These are phyloP conservation scores for Enteromius mattozi DNA, from an alignment of 2,797 vertebrate species.

Conservation along the genomic window DNA sequence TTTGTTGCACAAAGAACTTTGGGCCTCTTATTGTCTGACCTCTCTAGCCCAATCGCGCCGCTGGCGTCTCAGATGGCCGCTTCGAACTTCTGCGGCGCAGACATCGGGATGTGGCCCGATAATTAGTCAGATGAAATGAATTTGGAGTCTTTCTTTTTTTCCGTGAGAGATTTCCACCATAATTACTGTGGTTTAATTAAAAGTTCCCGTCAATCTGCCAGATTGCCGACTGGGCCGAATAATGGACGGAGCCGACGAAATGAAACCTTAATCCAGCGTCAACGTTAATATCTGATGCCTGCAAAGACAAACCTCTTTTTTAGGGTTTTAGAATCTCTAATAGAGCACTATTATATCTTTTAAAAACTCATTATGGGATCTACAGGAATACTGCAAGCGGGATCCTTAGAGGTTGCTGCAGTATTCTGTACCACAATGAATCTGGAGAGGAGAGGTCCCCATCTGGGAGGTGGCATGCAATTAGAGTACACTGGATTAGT, in stretches of 20 bases:
- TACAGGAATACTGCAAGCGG: conserved; percentile 39
- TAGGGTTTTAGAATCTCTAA: conserved; percentile 68
- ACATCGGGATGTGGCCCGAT: conserved; percentile 68
- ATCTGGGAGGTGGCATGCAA: conserved; percentile 81
- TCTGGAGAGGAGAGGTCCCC: conserved; percentile 60
- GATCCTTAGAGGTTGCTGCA: conserved; percentile 41
- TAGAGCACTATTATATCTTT: conserved; percentile 79
- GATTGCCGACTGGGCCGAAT: conserved; percentile 71
- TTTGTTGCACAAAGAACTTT: conserved; percentile 58
- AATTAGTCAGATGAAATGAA: conserved; percentile 80
- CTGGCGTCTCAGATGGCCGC: conserved; percentile 63
- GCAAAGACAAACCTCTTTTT: conserved; percentile 72
- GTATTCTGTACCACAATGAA: conserved; percentile 51
- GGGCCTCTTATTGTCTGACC: conserved; percentile 67
- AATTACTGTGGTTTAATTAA: conserved; percentile 84
- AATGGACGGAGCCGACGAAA: conserved; percentile 75
- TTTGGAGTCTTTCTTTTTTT: conserved; percentile 77
- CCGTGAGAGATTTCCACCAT: conserved; percentile 69
- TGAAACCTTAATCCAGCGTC: conserved; percentile 79
- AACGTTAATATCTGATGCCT: conserved; percentile 62
- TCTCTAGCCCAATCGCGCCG: conserved; percentile 74
- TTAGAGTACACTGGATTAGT: conserved; percentile 80
- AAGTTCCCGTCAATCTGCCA: conserved; percentile 80
- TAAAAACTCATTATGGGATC: conserved; percentile 81
- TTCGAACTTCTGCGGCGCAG: conserved; percentile 44